Conservation (phyloP, 2,797 vertebrate species). For the Heterohyrax brucei region DNA sequence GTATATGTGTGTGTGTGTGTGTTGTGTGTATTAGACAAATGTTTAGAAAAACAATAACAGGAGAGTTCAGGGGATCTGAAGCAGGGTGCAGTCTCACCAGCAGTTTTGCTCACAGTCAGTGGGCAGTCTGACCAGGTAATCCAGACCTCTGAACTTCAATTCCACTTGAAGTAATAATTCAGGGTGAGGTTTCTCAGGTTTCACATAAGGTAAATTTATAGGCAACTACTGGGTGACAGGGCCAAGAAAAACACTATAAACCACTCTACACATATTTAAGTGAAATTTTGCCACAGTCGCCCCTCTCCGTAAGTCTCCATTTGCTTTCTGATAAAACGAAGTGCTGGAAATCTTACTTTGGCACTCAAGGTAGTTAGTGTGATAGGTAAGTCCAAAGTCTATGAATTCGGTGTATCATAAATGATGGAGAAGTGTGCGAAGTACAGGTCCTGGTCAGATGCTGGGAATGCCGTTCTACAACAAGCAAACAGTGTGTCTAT, state of each 20-base stretch:
- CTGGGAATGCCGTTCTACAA: not conserved
- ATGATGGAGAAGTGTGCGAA: not conserved
- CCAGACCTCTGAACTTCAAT: conserved; percentile 29
- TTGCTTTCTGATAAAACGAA: not conserved
- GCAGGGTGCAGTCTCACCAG: not conserved
- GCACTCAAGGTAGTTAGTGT: not conserved
- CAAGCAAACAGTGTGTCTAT: not conserved
- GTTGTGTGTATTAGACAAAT: not conserved
- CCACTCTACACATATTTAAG: conserved; percentile 68
- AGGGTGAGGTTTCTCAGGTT: conserved; percentile 81
- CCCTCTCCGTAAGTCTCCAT: not conserved
- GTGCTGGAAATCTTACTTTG: fast-evolving
- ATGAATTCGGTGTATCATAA: not conserved
- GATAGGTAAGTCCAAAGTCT: not conserved
- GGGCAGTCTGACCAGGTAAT: not conserved
- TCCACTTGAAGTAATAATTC: conserved; percentile 69
- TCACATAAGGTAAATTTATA: conserved; percentile 81
- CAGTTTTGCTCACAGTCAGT: not conserved
- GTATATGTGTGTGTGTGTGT: not conserved
- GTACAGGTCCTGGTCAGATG: not conserved
- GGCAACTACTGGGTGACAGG: conserved; percentile 63
- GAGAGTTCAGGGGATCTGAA: not conserved
- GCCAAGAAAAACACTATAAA: conserved; percentile 85
- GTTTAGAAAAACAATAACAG: not conserved
- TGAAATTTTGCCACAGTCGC: conserved; percentile 63